Base-by-base conservation (phyloP, 2,797 vertebrate species). In the Falco columbarius region DNA sequence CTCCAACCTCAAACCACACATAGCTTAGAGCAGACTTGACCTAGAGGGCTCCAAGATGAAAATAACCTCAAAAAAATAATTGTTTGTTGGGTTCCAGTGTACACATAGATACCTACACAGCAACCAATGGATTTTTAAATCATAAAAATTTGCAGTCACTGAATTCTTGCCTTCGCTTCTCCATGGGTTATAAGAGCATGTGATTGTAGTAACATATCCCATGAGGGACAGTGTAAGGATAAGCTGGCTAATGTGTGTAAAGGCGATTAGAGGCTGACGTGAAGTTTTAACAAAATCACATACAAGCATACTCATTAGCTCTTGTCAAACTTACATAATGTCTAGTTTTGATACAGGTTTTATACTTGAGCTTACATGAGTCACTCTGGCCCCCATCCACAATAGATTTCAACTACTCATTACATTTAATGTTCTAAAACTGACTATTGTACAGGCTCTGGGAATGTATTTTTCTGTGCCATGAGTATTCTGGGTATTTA, bases 401-500 rank as follows among this genome's bases (percentile, higher is more conserved):
- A 81, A 79, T 29, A 96, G 79, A 93, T 96, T 94, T 92, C 89
- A 92, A 81, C 68, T 88, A 87, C 90, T 96, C 88, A 94, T 96
- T 96, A 90, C 91, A 94, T 84, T 85, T 91, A 70, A 92, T 92
- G 81, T 71, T 97, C 89, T 54, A 87, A 92, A 92, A 62, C 89
- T 91, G 87, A 87, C 94, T 96, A 90, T 86, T 94, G 93, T 93
- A 66, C 90, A 94, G 86, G 93, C 86, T 94, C 71, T 4, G 24
- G 82, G 85, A 91, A 95, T 85, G 72, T 47, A 68, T 94, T 95
- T 95, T 94, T 91, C 88, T 89, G 79, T 5, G 24, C 93, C 95
- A 72, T 88, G 84, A 94, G 82, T 86, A 96, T 92, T 97, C 92
- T 96, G 97, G 93, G 94, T 92, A 97, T 97, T 97, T 98, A 94